phyloP scores from a whole-genome alignment of 2,113 vertebrate species.

The Himantopus leucocephalus region DNA sequence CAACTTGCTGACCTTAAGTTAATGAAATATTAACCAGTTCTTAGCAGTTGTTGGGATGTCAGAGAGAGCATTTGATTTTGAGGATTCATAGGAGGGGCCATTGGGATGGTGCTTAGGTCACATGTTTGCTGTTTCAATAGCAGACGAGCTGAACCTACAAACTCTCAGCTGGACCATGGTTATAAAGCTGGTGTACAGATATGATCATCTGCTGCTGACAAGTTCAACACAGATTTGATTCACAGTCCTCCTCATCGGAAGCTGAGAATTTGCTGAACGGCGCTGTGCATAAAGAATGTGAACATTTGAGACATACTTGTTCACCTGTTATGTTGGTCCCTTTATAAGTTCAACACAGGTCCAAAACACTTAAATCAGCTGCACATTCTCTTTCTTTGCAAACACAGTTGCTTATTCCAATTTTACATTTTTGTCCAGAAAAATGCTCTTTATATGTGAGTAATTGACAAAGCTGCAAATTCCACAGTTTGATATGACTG shows the following conservation, averaged over 20 bases:
- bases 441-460: not conserved
- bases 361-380: not conserved
- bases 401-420: not conserved
- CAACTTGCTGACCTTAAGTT: not conserved
- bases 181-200: not conserved
- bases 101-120: not conserved
- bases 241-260: not conserved
- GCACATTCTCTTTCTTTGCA: not conserved
- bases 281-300: not conserved
- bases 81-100: not conserved
- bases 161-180: not conserved
- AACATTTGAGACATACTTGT: not conserved
- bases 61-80: not conserved
- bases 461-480: not conserved
- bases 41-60: not conserved
- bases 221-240: not conserved
- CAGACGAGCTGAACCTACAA: not conserved
- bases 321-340: not conserved
- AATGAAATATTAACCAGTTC: constrained; percentile 10
- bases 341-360: not conserved
- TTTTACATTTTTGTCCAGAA: not conserved
- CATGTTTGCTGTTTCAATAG: not conserved
- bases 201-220: not conserved
- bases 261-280: not conserved
- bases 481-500: not conserved